Conservation (phyloP, 2,797 vertebrate species). For the Crocidura indochinensis region DNA sequence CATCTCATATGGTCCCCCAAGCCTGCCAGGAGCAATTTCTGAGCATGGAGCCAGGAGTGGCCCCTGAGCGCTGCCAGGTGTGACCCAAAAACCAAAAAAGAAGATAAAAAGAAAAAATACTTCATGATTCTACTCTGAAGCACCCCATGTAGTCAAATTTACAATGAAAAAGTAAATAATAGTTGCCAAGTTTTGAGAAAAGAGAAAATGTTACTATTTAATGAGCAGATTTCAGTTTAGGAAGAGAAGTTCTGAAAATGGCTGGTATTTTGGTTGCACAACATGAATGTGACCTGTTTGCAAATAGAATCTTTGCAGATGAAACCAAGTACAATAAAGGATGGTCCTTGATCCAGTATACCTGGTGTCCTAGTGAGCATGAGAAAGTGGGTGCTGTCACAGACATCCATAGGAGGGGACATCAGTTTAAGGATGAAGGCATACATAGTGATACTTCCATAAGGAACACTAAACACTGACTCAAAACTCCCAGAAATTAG, state of each 20-base stretch:
- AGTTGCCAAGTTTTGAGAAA: neutral
- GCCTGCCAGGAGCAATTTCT: too few species aligned
- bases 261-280: neutral
- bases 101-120: neutral
- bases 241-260: neutral
- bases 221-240: neutral
- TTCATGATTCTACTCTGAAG: neutral
- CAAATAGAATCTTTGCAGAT: neutral
- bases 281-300: constrained; percentile 19
- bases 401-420: neutral
- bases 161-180: neutral
- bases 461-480: neutral
- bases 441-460: neutral
- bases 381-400: neutral
- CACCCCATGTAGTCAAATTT: neutral
- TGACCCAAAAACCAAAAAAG: too few species aligned
- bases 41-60: too few species aligned
- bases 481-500: neutral
- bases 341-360: neutral
- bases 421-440: too few species aligned
- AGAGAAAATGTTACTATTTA: neutral
- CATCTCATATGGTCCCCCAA: too few species aligned
- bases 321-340: neutral
- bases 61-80: too few species aligned
- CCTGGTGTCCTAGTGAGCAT: neutral